A percentile compares a stretch with the other conserved stretches of the same genome.
Evolutionary conservation across 2,888 invertebrate genomes (phyloP).

Genomic region (Scrobipalpa atriplicella): DNA sequence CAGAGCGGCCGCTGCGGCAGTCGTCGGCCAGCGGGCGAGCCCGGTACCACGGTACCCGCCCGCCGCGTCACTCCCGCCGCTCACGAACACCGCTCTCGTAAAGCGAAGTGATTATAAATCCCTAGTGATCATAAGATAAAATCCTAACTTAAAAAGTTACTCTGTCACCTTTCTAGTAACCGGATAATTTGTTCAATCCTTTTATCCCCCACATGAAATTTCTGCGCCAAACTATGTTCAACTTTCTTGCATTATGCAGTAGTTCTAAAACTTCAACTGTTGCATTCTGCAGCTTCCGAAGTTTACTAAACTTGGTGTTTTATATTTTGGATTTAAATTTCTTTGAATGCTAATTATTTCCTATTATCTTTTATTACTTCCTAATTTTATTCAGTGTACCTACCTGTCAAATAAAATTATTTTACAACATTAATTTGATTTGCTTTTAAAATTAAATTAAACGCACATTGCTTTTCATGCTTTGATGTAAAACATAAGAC

Average conservation of each 20-base stretch:
- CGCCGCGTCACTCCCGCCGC: neutral
- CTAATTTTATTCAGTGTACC: neutral
- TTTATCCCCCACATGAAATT: neutral
- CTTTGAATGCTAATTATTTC: neutral
- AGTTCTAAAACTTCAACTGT: constrained; percentile 26
- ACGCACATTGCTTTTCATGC: too few species aligned
- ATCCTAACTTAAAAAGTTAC: neutral
- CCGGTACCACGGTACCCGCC: neutral
- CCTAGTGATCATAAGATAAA: neutral
- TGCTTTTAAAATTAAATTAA: too few species aligned
- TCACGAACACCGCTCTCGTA: neutral
- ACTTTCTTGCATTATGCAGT: constrained; percentile 10
- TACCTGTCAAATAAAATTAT: too few species aligned
- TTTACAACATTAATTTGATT: too few species aligned
- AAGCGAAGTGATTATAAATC: neutral
- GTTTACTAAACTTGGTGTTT: neutral
- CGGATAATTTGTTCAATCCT: neutral
- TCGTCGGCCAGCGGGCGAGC: constrained; percentile 39
- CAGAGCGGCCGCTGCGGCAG: constrained; percentile 51
- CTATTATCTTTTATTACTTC: too few species aligned
- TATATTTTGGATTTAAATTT: neutral
- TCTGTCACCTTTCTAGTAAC: neutral
- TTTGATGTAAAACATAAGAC: too few species aligned
- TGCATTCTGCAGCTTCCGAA: constrained; percentile 19
- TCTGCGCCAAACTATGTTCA: constrained; percentile 1